Evolutionary conservation across 1,140 invertebrate genomes (phyloP).

Genomic region (Fopius arisanus): DNA sequence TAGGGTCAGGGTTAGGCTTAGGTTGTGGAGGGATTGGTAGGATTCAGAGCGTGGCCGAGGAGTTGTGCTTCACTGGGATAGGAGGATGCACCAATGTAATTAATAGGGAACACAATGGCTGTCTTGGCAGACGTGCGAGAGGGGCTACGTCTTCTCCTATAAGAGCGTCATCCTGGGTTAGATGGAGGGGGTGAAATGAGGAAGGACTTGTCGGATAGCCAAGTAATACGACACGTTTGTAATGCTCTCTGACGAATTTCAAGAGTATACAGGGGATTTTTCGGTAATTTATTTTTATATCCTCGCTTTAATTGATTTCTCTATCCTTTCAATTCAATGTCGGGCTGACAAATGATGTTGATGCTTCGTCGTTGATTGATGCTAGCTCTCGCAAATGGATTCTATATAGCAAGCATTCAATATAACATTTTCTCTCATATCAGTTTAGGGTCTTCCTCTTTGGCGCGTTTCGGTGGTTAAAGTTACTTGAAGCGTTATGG

Average conservation of each 20-base stretch:
- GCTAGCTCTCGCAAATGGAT: conserved; percentile 19
- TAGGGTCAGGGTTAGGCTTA: background rate
- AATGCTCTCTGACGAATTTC: conserved; percentile 52
- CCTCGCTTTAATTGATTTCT: background rate
- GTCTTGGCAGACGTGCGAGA: conserved; percentile 42
- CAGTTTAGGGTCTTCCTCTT: conserved; percentile 3
- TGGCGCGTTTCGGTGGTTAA: background rate
- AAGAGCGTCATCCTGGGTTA: conserved; percentile 38
- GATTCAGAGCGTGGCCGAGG: conserved; percentile 48
- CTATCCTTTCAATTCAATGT: background rate
- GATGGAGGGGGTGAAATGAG: conserved; percentile 27
- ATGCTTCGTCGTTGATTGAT: conserved; percentile 32
- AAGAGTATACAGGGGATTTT: conserved; percentile 21
- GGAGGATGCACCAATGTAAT: conserved; percentile 46
- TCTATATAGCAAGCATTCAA: background rate
- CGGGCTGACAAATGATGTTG: background rate
- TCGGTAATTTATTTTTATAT: background rate
- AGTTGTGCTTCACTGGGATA: conserved; percentile 9
- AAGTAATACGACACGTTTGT: conserved; percentile 37
- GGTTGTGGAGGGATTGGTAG: conserved; percentile 38
- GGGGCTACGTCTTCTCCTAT: background rate
- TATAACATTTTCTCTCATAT: background rate
- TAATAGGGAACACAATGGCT: conserved; percentile 56
- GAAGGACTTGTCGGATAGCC: conserved; percentile 36
- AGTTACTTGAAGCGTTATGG: conserved; percentile 2